A percentile compares a stretch with the other conserved stretches of the same genome.
Conservation (phyloP, 2,888 invertebrate genomes). For the Melanostoma mellinum region DNA sequence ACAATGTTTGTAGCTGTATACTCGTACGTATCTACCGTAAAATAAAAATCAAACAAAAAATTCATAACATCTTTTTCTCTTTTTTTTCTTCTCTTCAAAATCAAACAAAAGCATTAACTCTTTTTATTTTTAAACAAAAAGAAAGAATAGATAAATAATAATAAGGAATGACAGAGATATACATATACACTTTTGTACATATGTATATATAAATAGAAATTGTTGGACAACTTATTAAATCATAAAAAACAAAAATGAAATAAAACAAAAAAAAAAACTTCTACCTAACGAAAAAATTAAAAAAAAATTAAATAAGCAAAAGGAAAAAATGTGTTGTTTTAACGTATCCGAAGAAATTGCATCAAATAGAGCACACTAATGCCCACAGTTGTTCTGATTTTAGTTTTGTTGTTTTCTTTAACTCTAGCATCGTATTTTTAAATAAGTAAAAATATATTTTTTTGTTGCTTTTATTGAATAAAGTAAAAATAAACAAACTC, state of each 20-base stretch:
- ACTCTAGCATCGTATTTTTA: constrained; percentile 46
- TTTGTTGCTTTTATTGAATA: constrained; percentile 31
- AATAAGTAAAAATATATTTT: constrained; percentile 54
- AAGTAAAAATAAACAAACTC: constrained; percentile 37
- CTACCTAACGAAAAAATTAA: constrained; percentile 46
- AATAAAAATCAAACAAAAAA: constrained; percentile 24
- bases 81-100: constrained; percentile 23
- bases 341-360: constrained; percentile 59
- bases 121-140: constrained; percentile 24
- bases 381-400: constrained; percentile 3
- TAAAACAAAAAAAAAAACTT: constrained; percentile 42
- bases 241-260: background rate
- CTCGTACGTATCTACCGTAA: constrained; percentile 15
- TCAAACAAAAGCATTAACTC: constrained; percentile 25
- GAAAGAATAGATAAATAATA: constrained; percentile 36
- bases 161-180: constrained; percentile 62
- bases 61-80: constrained; percentile 14
- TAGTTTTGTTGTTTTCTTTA: constrained; percentile 22
- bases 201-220: constrained; percentile 23
- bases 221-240: constrained; percentile 56
- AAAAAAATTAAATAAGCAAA: constrained; percentile 41
- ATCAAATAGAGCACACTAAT: constrained; percentile 47
- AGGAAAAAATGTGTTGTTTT: constrained; percentile 53
- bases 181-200: constrained; percentile 28
- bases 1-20: constrained; percentile 34